These are phyloP conservation scores for Drosophila monieri DNA, from an alignment of 2,888 invertebrate species.

Conservation along the genomic window DNA sequence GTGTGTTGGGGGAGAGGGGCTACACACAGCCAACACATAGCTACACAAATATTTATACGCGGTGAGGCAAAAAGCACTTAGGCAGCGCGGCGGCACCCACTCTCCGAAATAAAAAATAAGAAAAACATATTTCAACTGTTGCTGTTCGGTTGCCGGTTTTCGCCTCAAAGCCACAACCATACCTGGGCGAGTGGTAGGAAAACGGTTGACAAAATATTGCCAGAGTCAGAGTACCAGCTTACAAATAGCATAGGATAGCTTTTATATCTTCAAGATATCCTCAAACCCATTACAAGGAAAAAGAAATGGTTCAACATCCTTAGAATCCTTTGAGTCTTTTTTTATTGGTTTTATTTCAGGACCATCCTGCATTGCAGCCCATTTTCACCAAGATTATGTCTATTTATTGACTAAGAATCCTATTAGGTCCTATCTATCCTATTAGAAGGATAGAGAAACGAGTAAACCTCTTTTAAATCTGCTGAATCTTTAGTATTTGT, in stretches of 20 bases:
- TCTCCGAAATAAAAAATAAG: constrained; percentile 44
- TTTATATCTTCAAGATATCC: background rate
- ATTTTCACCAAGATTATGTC: too few relatives aligned
- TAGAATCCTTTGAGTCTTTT: too few relatives aligned
- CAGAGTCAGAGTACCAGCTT: background rate
- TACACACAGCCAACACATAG: constrained; percentile 33
- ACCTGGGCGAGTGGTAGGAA: background rate
- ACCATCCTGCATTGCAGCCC: too few relatives aligned
- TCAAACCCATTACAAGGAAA: background rate
- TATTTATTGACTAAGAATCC: too few relatives aligned
- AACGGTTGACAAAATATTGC: background rate
- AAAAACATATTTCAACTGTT: constrained; percentile 70
- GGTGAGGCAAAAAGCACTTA: constrained; percentile 64
- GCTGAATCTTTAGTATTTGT: too few relatives aligned
- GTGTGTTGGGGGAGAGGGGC: constrained; percentile 14
- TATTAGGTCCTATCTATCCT: too few relatives aligned
- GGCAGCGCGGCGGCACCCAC: constrained; percentile 64
- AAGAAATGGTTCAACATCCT: too few relatives aligned
- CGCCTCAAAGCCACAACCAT: constrained; percentile 23
- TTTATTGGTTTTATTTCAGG: too few relatives aligned
- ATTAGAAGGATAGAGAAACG: too few relatives aligned
- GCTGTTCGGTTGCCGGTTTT: constrained; percentile 53
- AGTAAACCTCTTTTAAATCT: too few relatives aligned
- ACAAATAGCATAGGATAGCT: background rate
- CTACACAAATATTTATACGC: constrained; percentile 64